Base-by-base conservation (phyloP, 2,797 vertebrate genomes). In the Morelia viridis region DNA sequence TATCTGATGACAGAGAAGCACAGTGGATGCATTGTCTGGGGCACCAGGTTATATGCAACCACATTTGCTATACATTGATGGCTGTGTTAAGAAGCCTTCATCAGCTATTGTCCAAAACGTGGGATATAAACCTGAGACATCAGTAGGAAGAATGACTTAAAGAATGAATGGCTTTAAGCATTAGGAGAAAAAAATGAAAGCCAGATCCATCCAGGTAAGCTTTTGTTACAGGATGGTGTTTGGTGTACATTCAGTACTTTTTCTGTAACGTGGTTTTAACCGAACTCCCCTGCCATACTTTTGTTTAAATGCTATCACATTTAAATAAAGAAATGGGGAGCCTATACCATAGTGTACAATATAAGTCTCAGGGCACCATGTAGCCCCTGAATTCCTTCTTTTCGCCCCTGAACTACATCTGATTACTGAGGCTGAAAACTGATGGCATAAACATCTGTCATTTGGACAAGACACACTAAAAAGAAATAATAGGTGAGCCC, bases 1-100 rank as follows among this genome's bases (percentile, higher is more conserved):
- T 57, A 91, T 95, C 96, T 92, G 93, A 92, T 96, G 97, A 96
- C 92, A 95, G 88, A 94, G 96, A 97, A 95, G 71, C 31, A 4
- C 91, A 85, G 58, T 41, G 87, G 94, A 96, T 89, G 65, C 94
- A 95, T 84, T 94, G 93, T 46, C 88, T 31, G 85, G 62, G 87
- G 53, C 4, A 22, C 0, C 26, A 93, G 91, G 93, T 94, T 90
- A 94, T 57, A 62, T 0, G 3, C 0, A 28, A 71, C 92, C 60
- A 0, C 19, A 94, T 92, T 60, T 95, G 90, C 58, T 80, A 4
- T 57, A 95, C 19, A 61, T 94, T 89, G 84, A 91, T 26, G n/a
- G 46, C 22, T 76, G 1, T 9, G n/a, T 41, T 19, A 58, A 85
- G 31, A 13, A 24, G 15, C 10, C 8, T 60, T 60, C 7, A 12